Evolutionary conservation across 2,113 vertebrate species (phyloP), one percentile per base, ranked within the genome.

Genomic region (Ciconia stormi): DNA sequence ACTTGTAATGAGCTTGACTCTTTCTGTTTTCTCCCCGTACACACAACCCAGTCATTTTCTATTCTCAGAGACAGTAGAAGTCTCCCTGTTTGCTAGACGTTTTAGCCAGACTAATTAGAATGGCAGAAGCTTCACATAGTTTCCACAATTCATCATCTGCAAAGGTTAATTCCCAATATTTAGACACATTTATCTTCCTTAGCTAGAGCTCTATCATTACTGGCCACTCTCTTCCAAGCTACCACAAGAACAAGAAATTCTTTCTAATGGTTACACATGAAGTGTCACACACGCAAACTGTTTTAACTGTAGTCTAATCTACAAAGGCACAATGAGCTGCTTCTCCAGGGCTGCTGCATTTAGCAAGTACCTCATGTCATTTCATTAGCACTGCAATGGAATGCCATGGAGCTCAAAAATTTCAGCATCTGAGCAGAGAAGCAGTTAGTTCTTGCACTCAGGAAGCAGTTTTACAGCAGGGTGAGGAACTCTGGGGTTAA

Each of bases 161-260:
- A 96, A 96, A 97, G 91, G 93, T 95, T 96, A 95, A 95, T 80
- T 76, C 79, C 59, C 81, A 85, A 79, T 80, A 74, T 84, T 89
- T 82, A 82, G 47, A 82, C 50, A 73, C n/a, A 93, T 93, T 77
- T 80, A 77, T 90, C 74, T 91, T 83, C 66, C 62, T 80, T 77
- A 80, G 91, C 78, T 62, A 81, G 46, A 74, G 46, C 49, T 77
- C 46, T 46, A 2, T 82, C 84, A 47, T 91, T 87, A 67, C 47
- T 56, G 44, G 56, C 34, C n/a, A 22, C 66, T 74, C 46, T 94
- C 53, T 79, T 76, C 61, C 81, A 55, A 91, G 81, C 62, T 59
- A 85, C 71, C 23, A 5, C 3, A 82, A 49, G 59, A 87, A 86
- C 23, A 90, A 69, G 67, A 89, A 89, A 91, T 80, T 77, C 36